These are phyloP conservation scores for Entomobrya proxima DNA, from an alignment of 2,888 invertebrate species.

Conservation along the genomic window DNA sequence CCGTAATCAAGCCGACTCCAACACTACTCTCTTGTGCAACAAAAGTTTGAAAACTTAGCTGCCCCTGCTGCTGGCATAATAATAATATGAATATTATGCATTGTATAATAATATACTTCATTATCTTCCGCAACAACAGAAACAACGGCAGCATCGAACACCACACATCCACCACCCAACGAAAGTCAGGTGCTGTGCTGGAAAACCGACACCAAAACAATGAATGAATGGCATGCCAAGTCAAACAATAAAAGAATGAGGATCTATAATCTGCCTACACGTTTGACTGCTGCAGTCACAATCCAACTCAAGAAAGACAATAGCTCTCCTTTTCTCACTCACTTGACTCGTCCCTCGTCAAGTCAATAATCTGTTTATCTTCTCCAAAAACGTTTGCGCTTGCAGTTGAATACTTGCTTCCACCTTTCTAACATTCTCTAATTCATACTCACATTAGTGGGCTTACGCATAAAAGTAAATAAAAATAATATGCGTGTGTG, in stretches of 20 bases:
- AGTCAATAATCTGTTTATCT: slow-evolving; percentile 7
- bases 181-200: not conserved
- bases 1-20: not conserved
- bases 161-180: not conserved
- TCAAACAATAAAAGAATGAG: not conserved
- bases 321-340: not conserved
- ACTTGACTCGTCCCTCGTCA: not conserved
- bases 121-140: not conserved
- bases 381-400: not conserved
- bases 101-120: not conserved
- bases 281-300: not conserved
- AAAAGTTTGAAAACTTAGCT: not conserved
- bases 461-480: too few relatives aligned
- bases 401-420: not conserved
- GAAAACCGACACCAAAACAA: not conserved
- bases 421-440: not conserved
- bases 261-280: not conserved
- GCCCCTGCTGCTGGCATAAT: not conserved
- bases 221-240: slow-evolving; percentile 19
- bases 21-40: not conserved
- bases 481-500: not conserved
- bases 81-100: not conserved
- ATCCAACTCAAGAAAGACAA: not conserved
- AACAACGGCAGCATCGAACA: too few relatives aligned
- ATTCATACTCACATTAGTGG: not conserved